phyloP scores from a whole-genome alignment of 2,888 invertebrate species.

The Euclidia mi region DNA sequence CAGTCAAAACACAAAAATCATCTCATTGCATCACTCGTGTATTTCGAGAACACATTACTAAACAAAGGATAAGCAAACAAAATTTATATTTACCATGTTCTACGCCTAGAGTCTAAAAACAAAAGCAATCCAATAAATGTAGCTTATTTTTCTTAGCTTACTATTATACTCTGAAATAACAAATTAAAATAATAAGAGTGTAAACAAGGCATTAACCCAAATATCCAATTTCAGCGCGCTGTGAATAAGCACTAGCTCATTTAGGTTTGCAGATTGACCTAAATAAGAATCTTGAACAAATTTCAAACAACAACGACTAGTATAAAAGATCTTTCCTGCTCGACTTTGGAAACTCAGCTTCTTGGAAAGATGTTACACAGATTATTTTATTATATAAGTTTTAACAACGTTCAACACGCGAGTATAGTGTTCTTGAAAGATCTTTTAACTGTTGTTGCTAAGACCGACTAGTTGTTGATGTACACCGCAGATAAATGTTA shows the following conservation, averaged over 20 bases:
- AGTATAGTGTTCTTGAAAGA: constrained; percentile 1
- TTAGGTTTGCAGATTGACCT: constrained; percentile 12
- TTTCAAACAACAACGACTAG: constrained; percentile 10
- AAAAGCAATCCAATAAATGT: too few species aligned
- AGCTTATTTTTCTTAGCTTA: too few species aligned
- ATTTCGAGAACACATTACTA: too few species aligned
- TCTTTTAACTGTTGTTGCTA: neutral
- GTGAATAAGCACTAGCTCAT: constrained; percentile 16
- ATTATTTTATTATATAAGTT: constrained; percentile 17
- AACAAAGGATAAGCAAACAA: too few species aligned
- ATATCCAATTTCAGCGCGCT: constrained; percentile 11
- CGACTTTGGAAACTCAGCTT: constrained; percentile 9
- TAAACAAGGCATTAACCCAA: constrained; percentile 8
- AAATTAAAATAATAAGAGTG: constrained; percentile 11
- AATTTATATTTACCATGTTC: too few species aligned
- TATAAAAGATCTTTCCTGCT: constrained; percentile 11
- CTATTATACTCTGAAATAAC: too few species aligned
- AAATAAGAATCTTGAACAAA: constrained; percentile 15
- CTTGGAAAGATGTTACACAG: constrained; percentile 9
- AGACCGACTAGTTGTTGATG: neutral
- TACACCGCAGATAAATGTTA: too few species aligned
- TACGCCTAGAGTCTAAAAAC: too few species aligned
- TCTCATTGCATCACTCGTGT: too few species aligned
- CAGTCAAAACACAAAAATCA: too few species aligned
- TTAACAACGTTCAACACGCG: constrained; percentile 6